Conservation (phyloP, 2,797 vertebrate species). For the Pangasius krempfi region DNA sequence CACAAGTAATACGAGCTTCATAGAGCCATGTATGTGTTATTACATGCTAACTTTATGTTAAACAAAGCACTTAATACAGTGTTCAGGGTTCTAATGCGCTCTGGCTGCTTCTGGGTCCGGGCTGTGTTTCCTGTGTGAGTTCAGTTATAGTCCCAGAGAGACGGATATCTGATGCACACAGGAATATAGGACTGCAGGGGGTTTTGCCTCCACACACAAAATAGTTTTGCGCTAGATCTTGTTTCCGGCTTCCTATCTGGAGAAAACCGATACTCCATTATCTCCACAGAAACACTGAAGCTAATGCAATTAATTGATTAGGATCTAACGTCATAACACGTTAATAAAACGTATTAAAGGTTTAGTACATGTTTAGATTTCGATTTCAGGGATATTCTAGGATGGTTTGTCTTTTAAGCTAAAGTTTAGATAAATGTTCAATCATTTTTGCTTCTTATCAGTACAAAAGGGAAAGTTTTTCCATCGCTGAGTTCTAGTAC, state of each 20-base stretch:
- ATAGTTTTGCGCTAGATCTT: neutral
- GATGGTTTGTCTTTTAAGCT: neutral
- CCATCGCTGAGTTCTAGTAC: neutral
- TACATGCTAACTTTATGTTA: neutral
- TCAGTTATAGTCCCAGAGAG: conserved; percentile 34
- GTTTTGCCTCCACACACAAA: neutral
- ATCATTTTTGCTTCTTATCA: neutral
- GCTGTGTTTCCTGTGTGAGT: conserved; percentile 26
- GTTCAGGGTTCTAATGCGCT: neutral
- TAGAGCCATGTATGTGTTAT: neutral
- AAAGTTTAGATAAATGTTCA: neutral
- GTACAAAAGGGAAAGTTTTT: neutral
- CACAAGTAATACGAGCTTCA: neutral
- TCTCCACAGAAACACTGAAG: conserved; percentile 10
- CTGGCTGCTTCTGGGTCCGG: conserved; percentile 1
- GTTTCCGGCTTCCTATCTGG: conserved; percentile 20
- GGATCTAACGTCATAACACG: conserved; percentile 1
- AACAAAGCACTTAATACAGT: neutral
- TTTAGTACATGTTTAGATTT: neutral
- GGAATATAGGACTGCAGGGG: conserved; percentile 19
- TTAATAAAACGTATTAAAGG: neutral
- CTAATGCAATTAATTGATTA: conserved; percentile 16
- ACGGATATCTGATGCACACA: conserved; percentile 8
- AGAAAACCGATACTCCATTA: conserved; percentile 5
- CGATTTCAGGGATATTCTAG: neutral